Evolutionary conservation across 2,113 vertebrate genomes (phyloP), one percentile per base, ranked within the genome.

Genomic region (Oplegnathus fasciatus): DNA sequence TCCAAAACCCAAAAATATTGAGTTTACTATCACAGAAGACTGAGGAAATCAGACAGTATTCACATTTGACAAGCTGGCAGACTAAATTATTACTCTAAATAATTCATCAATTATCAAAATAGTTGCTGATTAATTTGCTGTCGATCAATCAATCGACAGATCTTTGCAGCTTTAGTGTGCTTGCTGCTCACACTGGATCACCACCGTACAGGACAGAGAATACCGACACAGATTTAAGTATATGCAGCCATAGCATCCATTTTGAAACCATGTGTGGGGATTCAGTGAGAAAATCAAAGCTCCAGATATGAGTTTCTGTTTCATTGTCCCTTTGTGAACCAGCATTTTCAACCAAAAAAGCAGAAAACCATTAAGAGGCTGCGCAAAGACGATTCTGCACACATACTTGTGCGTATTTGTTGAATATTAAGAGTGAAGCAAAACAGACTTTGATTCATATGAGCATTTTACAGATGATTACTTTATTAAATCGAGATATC

Each of bases 391-490:
- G 30, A 75, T 18, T 22, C 30, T 54, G 22, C 10, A 9, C 67
- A 17, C 1, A 42, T 6, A 48, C n/a, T 75, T 22, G 50, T 58
- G 26, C 66, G 61, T 66, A 28, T 68, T 40, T 24, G 48, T 55
- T 50, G 54, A 77, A 57, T 13, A 17, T n/a, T n/a, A 30, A 64
- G 24, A 48, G n/a, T 58, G 42, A 40, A 50, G 46, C 0, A 75
- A 72, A 77, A 66, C 46, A 75, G 24, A 55, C 44, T 64, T 68
- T 84, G 32, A 85, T 76, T 83, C 42, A 75, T n/a, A 1, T 74
- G 17, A 78, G 78, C 46, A 55, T 64, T 24, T 32, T 9, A 69
- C 37, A 57, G 10, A 82, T 54, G 15, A 44, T 75, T 54, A 44
- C n/a, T 81, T 62, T 15, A 74, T 66, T 62, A 67, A 72, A 76